These are phyloP conservation scores for Felis chaus DNA, from an alignment of 2,113 vertebrate genomes.

Conservation along the genomic window DNA sequence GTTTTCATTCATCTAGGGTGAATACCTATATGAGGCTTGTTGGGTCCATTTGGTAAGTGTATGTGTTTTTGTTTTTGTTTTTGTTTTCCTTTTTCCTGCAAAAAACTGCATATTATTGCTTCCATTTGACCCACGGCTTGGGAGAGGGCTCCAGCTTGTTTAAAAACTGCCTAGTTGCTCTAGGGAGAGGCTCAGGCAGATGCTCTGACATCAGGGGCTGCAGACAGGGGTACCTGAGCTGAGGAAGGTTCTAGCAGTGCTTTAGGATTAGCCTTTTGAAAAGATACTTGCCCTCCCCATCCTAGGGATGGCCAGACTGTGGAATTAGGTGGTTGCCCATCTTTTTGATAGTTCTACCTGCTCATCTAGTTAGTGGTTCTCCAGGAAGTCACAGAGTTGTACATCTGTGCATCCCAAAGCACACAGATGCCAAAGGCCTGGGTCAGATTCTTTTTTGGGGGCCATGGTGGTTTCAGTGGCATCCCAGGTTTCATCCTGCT, in stretches of 20 bases:
- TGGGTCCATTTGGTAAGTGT: neutral
- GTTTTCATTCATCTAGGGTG: neutral
- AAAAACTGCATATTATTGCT: neutral
- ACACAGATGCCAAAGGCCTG: neutral
- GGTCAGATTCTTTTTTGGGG: neutral
- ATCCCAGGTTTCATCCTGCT: neutral
- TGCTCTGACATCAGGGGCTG: neutral
- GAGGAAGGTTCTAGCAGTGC: neutral
- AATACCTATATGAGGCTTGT: neutral
- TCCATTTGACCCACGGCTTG: neutral
- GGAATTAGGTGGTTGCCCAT: neutral
- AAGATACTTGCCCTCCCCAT: neutral
- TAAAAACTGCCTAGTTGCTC: neutral
- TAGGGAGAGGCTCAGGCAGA: neutral
- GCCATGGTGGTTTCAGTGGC: neutral
- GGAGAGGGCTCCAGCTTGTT: neutral
- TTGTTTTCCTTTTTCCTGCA: neutral
- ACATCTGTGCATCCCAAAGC: no score
- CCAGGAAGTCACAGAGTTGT: neutral
- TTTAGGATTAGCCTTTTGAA: neutral
- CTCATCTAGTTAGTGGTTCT: no score
- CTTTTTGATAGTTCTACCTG: neutral
- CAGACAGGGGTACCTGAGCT: neutral
- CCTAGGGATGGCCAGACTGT: neutral
- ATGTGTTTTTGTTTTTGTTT: neutral